Evolutionary conservation across 2,888 invertebrate species (phyloP), one percentile per base, ranked within the genome.

Genomic region (Habrosyne pyritoides): DNA sequence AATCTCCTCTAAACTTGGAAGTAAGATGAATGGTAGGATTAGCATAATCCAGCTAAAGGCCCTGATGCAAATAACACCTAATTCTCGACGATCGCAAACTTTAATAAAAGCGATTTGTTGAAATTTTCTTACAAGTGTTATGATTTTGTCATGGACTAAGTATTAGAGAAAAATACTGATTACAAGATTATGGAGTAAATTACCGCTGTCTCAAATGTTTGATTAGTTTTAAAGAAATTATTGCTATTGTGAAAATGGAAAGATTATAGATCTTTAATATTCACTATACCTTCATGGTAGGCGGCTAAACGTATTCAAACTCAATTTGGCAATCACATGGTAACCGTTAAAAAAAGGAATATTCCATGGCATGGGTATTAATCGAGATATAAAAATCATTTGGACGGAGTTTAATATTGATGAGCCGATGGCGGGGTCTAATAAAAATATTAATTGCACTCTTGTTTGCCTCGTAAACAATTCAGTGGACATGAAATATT

Each of bases 391-490:
- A 62, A 73, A 78, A 73, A 82, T 50, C 28, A 81, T 83, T 79
- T 69, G 72, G 74, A 73, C 69, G 67, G 60, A 65, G 75, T 69
- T 89, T 81, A 84, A 89, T 89, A 89, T 91, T 87, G 80, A 91
- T 89, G 88, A 86, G 82, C 62, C 53, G 69, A 70, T 73, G 73
- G 72, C 69, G 79, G 76, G 55, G 64, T 66, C 71, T 79, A 77
- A 88, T 91, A 91, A 91, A 90, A 91, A 87, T 86, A 86, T 89
- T 91, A 90, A 91, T 88, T 86, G 84, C 83, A 77, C 75, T 72
- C 79, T 80, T 82, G 81, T 84, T 75, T 75, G 79, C 71, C 78
- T 84, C 90, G 78, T 91, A 85, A 90, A 89, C 69, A 75, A 76
- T 75, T 79, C 71, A 76, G 72, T 70, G 73, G 74, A 83, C 79